Conservation (phyloP, 2,888 invertebrate genomes). For the Thera obeliscata region DNA sequence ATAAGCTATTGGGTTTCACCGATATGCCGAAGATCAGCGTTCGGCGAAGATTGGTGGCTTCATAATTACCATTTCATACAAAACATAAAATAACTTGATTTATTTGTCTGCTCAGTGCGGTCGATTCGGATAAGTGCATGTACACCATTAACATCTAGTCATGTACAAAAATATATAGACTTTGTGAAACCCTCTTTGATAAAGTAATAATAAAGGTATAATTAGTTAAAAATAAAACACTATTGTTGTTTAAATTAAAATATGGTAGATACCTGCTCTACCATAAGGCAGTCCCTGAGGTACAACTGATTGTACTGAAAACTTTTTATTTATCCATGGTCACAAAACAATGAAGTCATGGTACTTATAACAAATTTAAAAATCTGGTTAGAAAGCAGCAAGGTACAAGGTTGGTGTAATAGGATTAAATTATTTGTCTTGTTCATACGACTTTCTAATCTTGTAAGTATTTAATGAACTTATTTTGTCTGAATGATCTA, state of each 20-base stretch:
- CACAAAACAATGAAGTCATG: too few species aligned
- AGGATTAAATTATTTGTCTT: too few species aligned
- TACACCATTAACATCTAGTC: constrained; percentile 55
- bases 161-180: constrained; percentile 47
- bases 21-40: too few species aligned
- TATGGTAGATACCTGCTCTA: background rate
- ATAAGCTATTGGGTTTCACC: too few species aligned
- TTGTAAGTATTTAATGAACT: too few species aligned
- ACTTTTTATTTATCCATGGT: background rate
- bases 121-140: background rate
- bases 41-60: too few species aligned
- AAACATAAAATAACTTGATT: background rate
- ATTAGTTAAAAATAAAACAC: constrained; percentile 34
- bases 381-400: too few species aligned
- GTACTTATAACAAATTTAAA: too few species aligned
- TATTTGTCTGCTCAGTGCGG: background rate
- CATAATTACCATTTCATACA: too few species aligned
- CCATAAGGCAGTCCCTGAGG: background rate
- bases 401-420: too few species aligned
- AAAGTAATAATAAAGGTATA: constrained; percentile 48
- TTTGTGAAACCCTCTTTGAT: constrained; percentile 55
- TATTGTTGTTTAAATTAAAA: constrained; percentile 18
- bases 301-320: background rate
- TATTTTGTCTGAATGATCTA: too few species aligned
- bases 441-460: too few species aligned